phyloP scores from a whole-genome alignment of 2,797 vertebrate species.

The Oreortyx pictus region DNA sequence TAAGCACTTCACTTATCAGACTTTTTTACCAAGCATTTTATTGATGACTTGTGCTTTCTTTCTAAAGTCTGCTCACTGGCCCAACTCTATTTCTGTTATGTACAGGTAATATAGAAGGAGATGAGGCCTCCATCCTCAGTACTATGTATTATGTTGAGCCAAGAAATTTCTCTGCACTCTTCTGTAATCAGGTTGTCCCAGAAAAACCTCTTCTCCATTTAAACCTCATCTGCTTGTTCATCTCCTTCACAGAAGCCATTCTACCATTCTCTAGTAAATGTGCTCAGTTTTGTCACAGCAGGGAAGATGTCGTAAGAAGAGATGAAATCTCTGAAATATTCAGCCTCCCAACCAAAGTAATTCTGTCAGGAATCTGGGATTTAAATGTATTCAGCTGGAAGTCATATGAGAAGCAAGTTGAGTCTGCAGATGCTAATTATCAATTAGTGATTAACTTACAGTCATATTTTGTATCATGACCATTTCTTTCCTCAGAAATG shows the following conservation, averaged over 20 bases:
- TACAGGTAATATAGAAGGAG: background rate
- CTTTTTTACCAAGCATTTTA: background rate
- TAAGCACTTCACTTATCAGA: background rate
- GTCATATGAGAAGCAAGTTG: background rate
- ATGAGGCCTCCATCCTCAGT: background rate
- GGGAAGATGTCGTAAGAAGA: background rate
- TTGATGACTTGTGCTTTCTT: background rate
- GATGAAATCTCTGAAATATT: background rate
- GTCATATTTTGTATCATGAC: background rate
- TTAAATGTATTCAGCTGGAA: background rate
- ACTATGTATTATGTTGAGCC: background rate
- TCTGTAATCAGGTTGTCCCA: background rate
- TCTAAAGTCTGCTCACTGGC: background rate
- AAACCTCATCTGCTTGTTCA: background rate
- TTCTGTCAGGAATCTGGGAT: background rate
- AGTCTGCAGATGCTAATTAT: background rate
- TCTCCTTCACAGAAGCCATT: background rate
- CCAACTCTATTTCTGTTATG: background rate
- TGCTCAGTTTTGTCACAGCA: background rate
- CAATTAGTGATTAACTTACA: background rate
- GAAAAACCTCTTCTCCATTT: background rate
- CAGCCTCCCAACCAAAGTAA: background rate
- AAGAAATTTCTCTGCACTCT: background rate
- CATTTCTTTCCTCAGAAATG: background rate
- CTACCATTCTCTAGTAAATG: background rate